These are phyloP conservation scores for Drosophila kuntzei DNA, from an alignment of 2,888 invertebrate species.

Conservation along the genomic window DNA sequence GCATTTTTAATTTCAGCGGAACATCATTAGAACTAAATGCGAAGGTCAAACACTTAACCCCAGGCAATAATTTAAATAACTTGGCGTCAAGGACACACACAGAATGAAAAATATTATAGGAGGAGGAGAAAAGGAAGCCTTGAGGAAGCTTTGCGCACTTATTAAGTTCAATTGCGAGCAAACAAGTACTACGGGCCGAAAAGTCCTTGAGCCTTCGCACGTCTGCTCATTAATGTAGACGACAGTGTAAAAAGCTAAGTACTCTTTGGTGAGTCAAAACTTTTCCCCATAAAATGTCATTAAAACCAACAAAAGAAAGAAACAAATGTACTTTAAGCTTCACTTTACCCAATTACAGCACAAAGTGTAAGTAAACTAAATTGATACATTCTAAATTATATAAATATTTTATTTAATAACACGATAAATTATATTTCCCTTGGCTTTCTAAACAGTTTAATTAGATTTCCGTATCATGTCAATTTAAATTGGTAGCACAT, in stretches of 20 bases:
- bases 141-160: constrained; percentile 42
- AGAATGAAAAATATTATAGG: constrained; percentile 21
- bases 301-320: constrained; percentile 4
- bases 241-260: constrained; percentile 10
- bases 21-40: constrained; percentile 54
- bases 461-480: constrained; percentile 30
- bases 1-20: constrained; percentile 36
- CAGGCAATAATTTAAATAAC: constrained; percentile 60
- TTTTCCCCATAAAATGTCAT: constrained; percentile 29
- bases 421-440: background rate
- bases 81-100: constrained; percentile 48
- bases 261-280: constrained; percentile 1
- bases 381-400: background rate
- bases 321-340: background rate
- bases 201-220: constrained; percentile 43
- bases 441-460: constrained; percentile 31
- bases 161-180: constrained; percentile 55
- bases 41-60: constrained; percentile 53
- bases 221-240: constrained; percentile 49
- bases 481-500: constrained; percentile 35
- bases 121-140: constrained; percentile 14
- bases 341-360: background rate
- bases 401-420: background rate
- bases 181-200: constrained; percentile 30
- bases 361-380: constrained; percentile 1